These are phyloP conservation scores for Allygus modestus DNA, from an alignment of 2,888 invertebrate genomes.

Conservation along the genomic window DNA sequence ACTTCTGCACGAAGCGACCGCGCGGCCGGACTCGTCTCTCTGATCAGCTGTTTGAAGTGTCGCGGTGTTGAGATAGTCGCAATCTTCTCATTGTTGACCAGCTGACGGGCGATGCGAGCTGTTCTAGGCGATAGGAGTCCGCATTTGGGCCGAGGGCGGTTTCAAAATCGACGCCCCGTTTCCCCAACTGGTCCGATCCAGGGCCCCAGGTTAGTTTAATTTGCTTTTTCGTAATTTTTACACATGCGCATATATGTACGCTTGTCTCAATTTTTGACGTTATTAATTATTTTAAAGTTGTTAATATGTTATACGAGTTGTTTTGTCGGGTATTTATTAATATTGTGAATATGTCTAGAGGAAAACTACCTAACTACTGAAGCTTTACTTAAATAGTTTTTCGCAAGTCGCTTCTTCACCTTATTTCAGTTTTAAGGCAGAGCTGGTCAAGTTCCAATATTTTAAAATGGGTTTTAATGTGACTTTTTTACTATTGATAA, in stretches of 20 bases:
- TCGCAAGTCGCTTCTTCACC: no score
- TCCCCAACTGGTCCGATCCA: not conserved
- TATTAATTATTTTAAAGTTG: no score
- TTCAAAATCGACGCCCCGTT: slow-evolving; percentile 26
- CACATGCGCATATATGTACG: no score
- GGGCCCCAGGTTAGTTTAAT: slow-evolving; percentile 10
- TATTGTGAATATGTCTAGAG: no score
- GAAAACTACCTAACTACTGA: no score
- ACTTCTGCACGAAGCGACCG: not conserved
- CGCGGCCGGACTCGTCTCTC: not conserved
- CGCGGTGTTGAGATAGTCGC: slow-evolving; percentile 7
- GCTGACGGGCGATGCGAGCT: not conserved
- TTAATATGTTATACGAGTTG: not conserved
- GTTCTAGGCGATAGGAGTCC: slow-evolving; percentile 18
- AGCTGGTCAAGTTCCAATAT: no score
- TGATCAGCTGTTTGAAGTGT: slow-evolving; percentile 34
- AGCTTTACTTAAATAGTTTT: no score
- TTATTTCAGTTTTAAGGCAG: no score
- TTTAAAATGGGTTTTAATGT: no score
- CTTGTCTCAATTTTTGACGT: no score
- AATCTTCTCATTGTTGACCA: not conserved
- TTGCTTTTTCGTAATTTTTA: no score
- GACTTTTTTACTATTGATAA: no score
- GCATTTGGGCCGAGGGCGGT: slow-evolving; percentile 3
- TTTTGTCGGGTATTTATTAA: not conserved